Base-by-base conservation (phyloP, 2,888 invertebrate genomes). In the Eupithecia insigniata region DNA sequence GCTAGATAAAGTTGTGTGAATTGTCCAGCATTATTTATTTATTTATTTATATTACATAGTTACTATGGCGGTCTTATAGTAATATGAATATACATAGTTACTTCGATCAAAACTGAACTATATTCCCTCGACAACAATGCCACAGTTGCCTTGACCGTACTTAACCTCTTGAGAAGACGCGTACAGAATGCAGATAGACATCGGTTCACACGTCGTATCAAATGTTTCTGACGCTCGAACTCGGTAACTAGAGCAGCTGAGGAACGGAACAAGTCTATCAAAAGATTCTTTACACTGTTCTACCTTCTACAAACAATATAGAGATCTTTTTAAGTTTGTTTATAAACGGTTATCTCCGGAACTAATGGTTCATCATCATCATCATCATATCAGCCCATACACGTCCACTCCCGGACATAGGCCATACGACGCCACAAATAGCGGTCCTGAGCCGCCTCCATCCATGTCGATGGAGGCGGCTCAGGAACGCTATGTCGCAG, bases 101-200 rank as follows among this genome's bases (percentile, higher is more conserved):
- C 10, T 51, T 51, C 46, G n/a, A 51, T 51, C 26, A 55, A 55
- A 55, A 55, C 14, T 32, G 61, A 62, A 62, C 32, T 67, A 34
- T 22, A 64, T 67, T 58, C 55, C 26, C 51, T 22, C 51, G 51
- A 51, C 55, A 65, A 69, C 46, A 46, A 28, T 14, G 89, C 84
- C 87, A 90, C 86, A 83, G 80, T 88, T 87, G 87, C 92, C 92
- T 90, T 92, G 92, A 90, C 92, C 91, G 86, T 79, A 69, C 71
- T 81, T 89, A 85, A 91, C 89, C 92, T 85, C 88, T 80, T 89
- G 89, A 76, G 90, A 89, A 86, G 39, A 34, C 85, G 30, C 82
- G 84, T 85, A 78, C 80, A 82, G 83, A 71, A 71, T 55, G 43
- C 65, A 71, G 84, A 86, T 84, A 81, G 60, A 22, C 72, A 84